phyloP scores from a whole-genome alignment of 2,113 vertebrate genomes.

The Corythornis madagascariensis region DNA sequence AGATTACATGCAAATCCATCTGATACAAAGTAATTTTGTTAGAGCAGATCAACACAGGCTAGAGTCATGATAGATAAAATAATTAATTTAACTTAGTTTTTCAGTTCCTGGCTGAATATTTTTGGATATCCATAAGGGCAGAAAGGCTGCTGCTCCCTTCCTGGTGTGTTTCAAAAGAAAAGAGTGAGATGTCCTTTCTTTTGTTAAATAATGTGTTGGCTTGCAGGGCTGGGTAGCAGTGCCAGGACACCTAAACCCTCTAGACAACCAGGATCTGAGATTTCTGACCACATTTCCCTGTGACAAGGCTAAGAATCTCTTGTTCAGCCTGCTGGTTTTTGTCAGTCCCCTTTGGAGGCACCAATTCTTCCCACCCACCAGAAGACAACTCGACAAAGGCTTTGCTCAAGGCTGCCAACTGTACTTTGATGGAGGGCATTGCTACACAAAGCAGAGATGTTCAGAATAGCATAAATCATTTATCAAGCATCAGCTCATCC shows the following conservation, averaged over 20 bases:
- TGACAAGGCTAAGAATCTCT: not conserved
- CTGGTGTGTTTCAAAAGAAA: not conserved
- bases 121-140: not conserved
- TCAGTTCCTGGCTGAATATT: not conserved
- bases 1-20: not conserved
- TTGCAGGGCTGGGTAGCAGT: not conserved
- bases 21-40: not conserved
- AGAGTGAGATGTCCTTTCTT: not conserved
- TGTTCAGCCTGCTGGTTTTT: accelerated
- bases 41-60: not conserved
- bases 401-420: not conserved
- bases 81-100: not conserved
- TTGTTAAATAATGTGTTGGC: not conserved
- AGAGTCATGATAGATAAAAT: not conserved
- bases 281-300: not conserved
- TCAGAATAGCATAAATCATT: not conserved
- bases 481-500: not conserved
- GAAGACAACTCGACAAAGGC: not conserved
- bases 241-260: not conserved
- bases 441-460: not conserved
- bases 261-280: not conserved
- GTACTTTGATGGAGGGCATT: not conserved
- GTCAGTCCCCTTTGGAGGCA: not conserved
- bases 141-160: not conserved
- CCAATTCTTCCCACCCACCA: not conserved